Evolutionary conservation across 64 coral and sea anemone species (phyloP).

Genomic region (Anthopleura sola): DNA sequence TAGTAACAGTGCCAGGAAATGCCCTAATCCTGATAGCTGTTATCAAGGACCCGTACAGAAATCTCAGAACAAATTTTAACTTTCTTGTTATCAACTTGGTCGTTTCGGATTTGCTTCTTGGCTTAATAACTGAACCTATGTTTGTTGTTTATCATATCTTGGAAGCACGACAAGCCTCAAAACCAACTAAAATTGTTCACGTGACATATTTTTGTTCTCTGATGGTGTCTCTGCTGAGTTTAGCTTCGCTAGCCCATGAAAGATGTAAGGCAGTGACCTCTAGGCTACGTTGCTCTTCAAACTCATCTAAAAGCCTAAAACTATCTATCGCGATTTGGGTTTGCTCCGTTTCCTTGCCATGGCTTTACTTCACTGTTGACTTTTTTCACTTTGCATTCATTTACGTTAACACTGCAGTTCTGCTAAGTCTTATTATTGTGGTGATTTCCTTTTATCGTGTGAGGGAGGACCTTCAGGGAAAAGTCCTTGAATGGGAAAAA

Average conservation of each 20-base stretch:
- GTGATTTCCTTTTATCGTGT: conserved; percentile 16
- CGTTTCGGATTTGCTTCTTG: conserved; percentile 31
- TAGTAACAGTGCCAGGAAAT: conserved; percentile 39
- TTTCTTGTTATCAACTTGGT: conserved; percentile 38
- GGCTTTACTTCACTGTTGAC: neutral
- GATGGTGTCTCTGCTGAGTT: conserved; percentile 36
- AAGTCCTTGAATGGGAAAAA: neutral
- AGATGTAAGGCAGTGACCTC: conserved; percentile 7
- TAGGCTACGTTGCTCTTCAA: neutral
- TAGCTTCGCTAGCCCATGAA: conserved; percentile 22
- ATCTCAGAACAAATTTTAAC: conserved; percentile 33
- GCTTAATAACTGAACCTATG: conserved; percentile 18
- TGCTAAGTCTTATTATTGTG: conserved; percentile 9
- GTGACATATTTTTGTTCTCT: conserved; percentile 36
- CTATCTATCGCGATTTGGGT: conserved; percentile 15
- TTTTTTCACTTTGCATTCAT: conserved; percentile 35
- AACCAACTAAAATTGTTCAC: conserved; percentile 10
- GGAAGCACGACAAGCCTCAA: neutral
- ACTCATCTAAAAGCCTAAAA: neutral
- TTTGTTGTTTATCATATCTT: conserved; percentile 25
- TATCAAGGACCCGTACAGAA: conserved; percentile 32
- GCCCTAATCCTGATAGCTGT: conserved; percentile 14
- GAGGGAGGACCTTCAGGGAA: neutral
- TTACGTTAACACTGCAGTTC: conserved; percentile 42
- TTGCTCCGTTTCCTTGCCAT: conserved; percentile 8